Evolutionary conservation across 1,140 invertebrate genomes (phyloP).

Genomic region (Heliconius hewitsoni): DNA sequence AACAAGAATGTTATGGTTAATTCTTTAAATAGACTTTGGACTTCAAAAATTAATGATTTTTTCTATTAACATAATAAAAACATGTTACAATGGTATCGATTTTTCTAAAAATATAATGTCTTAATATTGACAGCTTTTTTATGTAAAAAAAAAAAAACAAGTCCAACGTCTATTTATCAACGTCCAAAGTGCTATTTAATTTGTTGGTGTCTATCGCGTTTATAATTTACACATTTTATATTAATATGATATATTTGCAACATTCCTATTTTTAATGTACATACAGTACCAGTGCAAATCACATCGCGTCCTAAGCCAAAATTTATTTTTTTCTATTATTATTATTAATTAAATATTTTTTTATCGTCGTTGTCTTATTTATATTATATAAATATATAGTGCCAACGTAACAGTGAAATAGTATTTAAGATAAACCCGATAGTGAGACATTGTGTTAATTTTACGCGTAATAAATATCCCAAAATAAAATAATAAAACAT

Average conservation of each 20-base stretch:
- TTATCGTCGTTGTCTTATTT: slow-evolving; percentile 48
- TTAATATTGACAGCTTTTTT: neutral
- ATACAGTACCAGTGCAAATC: slow-evolving; percentile 40
- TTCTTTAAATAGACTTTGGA: neutral
- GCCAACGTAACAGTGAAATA: slow-evolving; percentile 22
- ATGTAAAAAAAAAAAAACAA: neutral
- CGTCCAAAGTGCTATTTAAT: slow-evolving; percentile 24
- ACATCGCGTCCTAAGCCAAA: slow-evolving; percentile 53
- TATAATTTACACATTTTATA: slow-evolving; percentile 21
- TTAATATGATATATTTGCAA: slow-evolving; percentile 25
- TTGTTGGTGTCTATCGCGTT: slow-evolving; percentile 20
- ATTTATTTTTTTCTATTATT: slow-evolving; percentile 45
- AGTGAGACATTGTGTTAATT: slow-evolving; percentile 61
- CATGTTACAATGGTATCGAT: too few relatives aligned
- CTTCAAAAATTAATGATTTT: neutral
- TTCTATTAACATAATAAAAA: too few relatives aligned
- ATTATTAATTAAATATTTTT: slow-evolving; percentile 32
- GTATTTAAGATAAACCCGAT: slow-evolving; percentile 51
- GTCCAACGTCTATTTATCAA: neutral
- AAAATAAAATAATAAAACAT: slow-evolving; percentile 41
- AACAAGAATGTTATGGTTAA: neutral
- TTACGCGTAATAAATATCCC: slow-evolving; percentile 52
- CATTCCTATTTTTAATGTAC: slow-evolving; percentile 37
- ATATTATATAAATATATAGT: slow-evolving; percentile 44
- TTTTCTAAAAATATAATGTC: neutral